Base-by-base conservation (phyloP, 2,888 invertebrate genomes). In the Neuroscelio doddi region DNA sequence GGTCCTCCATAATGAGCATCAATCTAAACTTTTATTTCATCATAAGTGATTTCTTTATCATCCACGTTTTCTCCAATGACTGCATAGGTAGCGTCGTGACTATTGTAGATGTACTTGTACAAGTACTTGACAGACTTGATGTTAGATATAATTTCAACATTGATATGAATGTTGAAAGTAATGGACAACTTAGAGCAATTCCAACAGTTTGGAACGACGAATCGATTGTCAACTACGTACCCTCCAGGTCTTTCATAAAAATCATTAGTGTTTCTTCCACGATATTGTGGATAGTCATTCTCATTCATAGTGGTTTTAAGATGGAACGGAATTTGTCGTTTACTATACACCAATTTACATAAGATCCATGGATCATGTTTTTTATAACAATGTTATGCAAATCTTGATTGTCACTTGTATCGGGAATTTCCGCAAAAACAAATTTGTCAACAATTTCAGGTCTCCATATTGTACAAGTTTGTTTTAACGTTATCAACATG, bases 301-400 rank as follows among this genome's bases (percentile, higher is more conserved):
- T 52, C 69, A 63, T 64, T 58, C 15, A 65, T 56, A 16, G 46
- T 61, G 27, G 70, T 75, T 46, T 67, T 53, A 10, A 68, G 53
- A 14, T 36, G 17, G 47, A 73, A 41, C 52, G n/a, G n/a, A n/a
- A 59, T 30, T 52, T 52, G 2, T 8, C 16, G 15, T 46, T 32
- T 36, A 55, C 16, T 5, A 36, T 16, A 15, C 50, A 61, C 55
- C 61, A 61, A 26, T 50, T 17, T 3, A 75, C 76, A 63, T 81
- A 81, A 47, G 80, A 77, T 34, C 80, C 78, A 69, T 85, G 79
- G 42, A 80, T 72, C 78, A 84, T 81, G 36, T 74, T 51, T 42
- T 67, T 72, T 1, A 21, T 67, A 0, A 85, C 73, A 27, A 80
- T 68, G 7, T 75, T 63, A 64, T 68, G 59, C 8, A 84, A 58